Evolutionary conservation across 1,140 invertebrate species (phyloP).

Genomic region (Papilio machaon): DNA sequence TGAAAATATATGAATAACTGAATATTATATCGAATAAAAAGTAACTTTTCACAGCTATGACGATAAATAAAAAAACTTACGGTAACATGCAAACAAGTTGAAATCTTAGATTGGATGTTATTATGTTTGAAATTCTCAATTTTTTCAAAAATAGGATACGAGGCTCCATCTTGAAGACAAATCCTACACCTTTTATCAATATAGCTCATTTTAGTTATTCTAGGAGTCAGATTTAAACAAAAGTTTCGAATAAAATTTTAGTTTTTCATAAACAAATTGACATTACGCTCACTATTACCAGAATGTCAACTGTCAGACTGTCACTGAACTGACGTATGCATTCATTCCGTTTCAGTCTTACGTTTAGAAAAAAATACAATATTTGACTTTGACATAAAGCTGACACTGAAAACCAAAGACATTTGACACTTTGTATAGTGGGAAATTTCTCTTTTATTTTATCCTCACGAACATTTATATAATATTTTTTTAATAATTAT

Average conservation of each 20-base stretch:
- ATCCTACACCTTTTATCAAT: constrained; percentile 56
- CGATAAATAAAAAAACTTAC: constrained; percentile 43
- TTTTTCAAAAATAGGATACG: constrained; percentile 62
- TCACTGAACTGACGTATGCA: not conserved
- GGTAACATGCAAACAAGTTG: constrained; percentile 61
- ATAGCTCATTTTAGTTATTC: not conserved
- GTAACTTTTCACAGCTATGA: constrained; percentile 10
- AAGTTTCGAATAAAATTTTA: not conserved
- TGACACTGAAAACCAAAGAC: too few relatives aligned
- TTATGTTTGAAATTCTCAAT: constrained; percentile 42
- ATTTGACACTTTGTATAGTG: too few relatives aligned
- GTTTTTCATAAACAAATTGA: not conserved
- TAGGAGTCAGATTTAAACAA: not conserved
- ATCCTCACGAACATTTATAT: not conserved
- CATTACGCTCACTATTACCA: not conserved
- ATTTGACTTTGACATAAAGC: too few relatives aligned
- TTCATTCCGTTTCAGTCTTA: not conserved
- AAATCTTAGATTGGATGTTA: constrained; percentile 54
- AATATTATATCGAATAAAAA: not conserved
- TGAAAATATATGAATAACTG: constrained; percentile 49
- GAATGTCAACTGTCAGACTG: not conserved
- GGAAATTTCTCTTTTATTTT: too few relatives aligned
- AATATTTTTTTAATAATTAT: not conserved
- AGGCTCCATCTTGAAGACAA: constrained; percentile 64
- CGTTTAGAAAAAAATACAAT: too few relatives aligned